Evolutionary conservation across 1,140 invertebrate species (phyloP).

Genomic region (Harpegnathos saltator): DNA sequence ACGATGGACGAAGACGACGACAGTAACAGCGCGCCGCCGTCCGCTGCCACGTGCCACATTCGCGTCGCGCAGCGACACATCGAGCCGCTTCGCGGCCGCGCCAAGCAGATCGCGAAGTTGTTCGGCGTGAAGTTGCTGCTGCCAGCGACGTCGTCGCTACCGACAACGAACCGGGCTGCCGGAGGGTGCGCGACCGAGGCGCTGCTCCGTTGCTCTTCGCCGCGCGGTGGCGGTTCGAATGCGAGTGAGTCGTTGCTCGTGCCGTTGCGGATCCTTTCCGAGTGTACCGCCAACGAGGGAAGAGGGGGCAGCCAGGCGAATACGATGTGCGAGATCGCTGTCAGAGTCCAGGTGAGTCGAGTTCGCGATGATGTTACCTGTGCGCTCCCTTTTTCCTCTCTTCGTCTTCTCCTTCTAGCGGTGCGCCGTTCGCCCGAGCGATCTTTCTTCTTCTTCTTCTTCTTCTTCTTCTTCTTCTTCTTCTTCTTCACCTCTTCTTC

Average conservation of each 20-base stretch:
- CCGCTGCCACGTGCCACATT: constrained; percentile 3
- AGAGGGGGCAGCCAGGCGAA: not conserved
- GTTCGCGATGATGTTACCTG: not conserved
- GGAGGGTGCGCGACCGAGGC: not conserved
- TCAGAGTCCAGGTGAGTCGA: constrained; percentile 15
- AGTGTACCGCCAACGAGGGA: not conserved
- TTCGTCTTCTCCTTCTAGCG: not conserved
- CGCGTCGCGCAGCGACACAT: constrained; percentile 16
- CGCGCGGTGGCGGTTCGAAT: constrained; percentile 1
- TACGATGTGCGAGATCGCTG: constrained; percentile 13
- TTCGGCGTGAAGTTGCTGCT: constrained; percentile 10
- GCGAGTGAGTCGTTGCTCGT: constrained; percentile 20
- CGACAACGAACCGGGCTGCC: not conserved
- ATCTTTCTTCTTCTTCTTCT: not conserved
- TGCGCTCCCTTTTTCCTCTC: not conserved
- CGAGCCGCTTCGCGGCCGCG: not conserved
- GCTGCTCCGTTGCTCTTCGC: not conserved
- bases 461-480: not conserved
- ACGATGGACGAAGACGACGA: not conserved
- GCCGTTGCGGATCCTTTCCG: constrained; percentile 1
- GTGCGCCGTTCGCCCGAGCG: not conserved
- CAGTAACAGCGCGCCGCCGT: not conserved
- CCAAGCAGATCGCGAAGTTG: not conserved
- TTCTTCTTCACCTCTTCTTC: not conserved
- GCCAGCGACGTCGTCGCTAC: not conserved